Evolutionary conservation across 1,140 invertebrate genomes (phyloP).

Genomic region (Macrobrachium nipponense): DNA sequence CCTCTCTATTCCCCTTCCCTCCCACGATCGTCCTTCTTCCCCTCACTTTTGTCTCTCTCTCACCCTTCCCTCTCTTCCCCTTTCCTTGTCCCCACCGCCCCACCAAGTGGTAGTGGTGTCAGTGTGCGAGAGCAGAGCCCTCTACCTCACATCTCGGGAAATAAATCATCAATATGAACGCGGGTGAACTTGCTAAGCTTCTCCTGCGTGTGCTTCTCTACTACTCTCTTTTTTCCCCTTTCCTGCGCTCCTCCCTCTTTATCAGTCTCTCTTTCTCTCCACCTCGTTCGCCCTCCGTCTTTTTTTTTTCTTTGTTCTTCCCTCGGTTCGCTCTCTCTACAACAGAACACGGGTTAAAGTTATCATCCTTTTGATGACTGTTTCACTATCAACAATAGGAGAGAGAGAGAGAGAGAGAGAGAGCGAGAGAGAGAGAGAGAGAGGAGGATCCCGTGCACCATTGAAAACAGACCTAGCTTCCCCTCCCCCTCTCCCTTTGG

Average conservation of each 20-base stretch:
- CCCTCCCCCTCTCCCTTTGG: slow-evolving; percentile 3
- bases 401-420: not conserved
- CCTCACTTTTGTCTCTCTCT: not conserved
- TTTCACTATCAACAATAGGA: not conserved
- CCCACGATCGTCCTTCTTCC: not conserved
- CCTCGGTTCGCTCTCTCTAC: not conserved
- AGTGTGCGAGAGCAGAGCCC: slow-evolving; percentile 40
- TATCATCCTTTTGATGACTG: slow-evolving; percentile 6
- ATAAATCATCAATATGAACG: slow-evolving; percentile 60
- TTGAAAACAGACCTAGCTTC: not conserved
- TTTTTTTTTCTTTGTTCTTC: slow-evolving; percentile 9
- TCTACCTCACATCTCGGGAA: slow-evolving; percentile 54
- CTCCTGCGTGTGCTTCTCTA: no score
- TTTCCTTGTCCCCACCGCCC: not conserved
- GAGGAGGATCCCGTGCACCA: not conserved
- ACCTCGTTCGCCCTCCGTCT: slow-evolving; percentile 13
- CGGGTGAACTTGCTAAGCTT: slow-evolving; percentile 39
- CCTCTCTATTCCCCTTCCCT: not conserved
- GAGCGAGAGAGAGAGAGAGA: not conserved
- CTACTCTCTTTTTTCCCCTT: slow-evolving; percentile 13
- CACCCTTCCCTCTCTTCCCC: slow-evolving; percentile 17
- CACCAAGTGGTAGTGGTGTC: slow-evolving; percentile 4
- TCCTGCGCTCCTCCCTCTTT: not conserved
- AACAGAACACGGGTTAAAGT: slow-evolving; percentile 1
- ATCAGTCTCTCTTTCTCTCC: slow-evolving; percentile 10